Conservation (phyloP, 2,888 invertebrate genomes). For the Colostygia pectinataria region DNA sequence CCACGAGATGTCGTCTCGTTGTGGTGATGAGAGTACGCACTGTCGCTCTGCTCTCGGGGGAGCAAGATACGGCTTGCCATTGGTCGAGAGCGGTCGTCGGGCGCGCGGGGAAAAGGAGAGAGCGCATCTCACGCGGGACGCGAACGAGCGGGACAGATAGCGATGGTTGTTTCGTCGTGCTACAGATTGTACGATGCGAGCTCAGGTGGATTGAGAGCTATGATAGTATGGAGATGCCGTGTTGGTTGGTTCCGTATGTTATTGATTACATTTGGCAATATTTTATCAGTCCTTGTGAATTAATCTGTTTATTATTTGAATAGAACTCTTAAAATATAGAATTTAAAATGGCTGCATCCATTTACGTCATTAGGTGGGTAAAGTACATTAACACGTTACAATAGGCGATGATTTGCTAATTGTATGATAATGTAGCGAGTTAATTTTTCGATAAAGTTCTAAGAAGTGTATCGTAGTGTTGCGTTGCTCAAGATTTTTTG, state of each 20-base stretch:
- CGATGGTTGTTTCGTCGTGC: conserved; percentile 66
- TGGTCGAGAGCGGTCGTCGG: conserved; percentile 74
- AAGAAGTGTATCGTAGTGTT: conserved; percentile 33
- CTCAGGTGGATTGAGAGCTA: conserved; percentile 76
- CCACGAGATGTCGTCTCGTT: conserved; percentile 79
- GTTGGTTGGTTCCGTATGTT: conserved; percentile 33
- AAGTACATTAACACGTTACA: conserved; percentile 11
- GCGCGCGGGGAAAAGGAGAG: conserved; percentile 75
- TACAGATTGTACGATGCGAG: conserved; percentile 71
- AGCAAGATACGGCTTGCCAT: conserved; percentile 80
- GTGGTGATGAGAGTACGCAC: conserved; percentile 81
- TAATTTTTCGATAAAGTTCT: conserved; percentile 36
- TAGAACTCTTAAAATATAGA: neutral
- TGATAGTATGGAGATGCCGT: conserved; percentile 77
- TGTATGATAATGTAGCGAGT: conserved; percentile 34
- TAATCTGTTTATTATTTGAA: neutral
- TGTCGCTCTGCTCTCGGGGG: conserved; percentile 83
- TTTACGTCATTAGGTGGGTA: conserved; percentile 23
- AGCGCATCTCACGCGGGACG: conserved; percentile 64
- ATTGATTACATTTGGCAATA: conserved; percentile 22
- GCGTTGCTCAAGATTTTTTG: conserved; percentile 34
- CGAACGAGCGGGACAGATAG: conserved; percentile 72
- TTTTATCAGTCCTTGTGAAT: neutral
- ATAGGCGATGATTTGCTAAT: conserved; percentile 34
- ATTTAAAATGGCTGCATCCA: conserved; percentile 2